Base-by-base conservation (phyloP, 2,797 vertebrate species). In the Halcyon leucocephala region DNA sequence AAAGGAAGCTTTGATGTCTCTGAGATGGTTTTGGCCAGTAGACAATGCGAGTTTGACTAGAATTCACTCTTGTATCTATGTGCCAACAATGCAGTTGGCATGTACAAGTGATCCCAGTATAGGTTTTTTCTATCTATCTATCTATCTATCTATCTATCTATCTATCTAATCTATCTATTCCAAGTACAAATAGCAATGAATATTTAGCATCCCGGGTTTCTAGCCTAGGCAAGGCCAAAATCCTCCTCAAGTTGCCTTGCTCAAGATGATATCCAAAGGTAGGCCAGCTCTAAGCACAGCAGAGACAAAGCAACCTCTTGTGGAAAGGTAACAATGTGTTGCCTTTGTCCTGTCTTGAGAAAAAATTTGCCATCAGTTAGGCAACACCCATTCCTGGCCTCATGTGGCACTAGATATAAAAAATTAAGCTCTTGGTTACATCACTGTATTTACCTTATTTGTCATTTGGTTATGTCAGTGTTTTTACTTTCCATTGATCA, bases 1-100 rank as follows among this genome's bases (percentile, higher is more conserved):
- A 95, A 94, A 91, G 88, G 66, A 90, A 87, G 77, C 73, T 90
- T 86, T 96, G 90, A 93, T 13, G 2, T 77, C 82, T 84, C 74
- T 9, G 35, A 82, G 66, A 83, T 37, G 71, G 14, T 76, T 91
- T 95, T 93, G 66, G 55, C 66, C 86, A 33, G 7, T 86, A 88
- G 90, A 80, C 41, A 79, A 51, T 20, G 10, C 28, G 67, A 93
- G 25, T 66, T 72, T 41, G 82, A 84, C 82, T 69, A 77, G 70
- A 93, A 91, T 80, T 55, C 33, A 26, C 15, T 78, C 65, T 39
- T 49, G 41, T 73, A 84, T 83, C 91, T 67, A 7, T 4, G 4
- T 85, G 86, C 51, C 18, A 5, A 67, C 76, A 81, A 54, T 46
- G 72, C 29, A 73, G 76, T 18, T 82, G 86, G 67, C 57, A 54